phyloP scores from a whole-genome alignment of 2,888 invertebrate genomes.

The Tethea ocularis region DNA sequence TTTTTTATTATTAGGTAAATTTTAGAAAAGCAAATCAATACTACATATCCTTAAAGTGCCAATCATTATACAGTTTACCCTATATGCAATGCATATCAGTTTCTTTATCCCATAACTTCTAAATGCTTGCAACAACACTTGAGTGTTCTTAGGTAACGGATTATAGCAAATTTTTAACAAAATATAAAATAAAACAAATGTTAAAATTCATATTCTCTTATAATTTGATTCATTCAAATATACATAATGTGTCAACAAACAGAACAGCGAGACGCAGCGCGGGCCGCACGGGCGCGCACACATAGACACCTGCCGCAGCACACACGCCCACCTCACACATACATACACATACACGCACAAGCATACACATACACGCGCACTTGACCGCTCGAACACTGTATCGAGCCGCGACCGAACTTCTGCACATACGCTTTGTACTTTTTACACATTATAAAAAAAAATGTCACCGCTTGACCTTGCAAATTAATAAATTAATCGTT shows the following conservation, averaged over 20 bases:
- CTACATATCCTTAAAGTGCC: too few species aligned
- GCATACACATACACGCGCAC: slow-evolving; percentile 39
- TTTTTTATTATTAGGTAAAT: too few species aligned
- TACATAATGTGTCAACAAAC: slow-evolving; percentile 84
- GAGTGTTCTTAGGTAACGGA: too few species aligned
- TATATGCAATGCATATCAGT: too few species aligned
- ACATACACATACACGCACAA: slow-evolving; percentile 35
- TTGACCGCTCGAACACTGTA: slow-evolving; percentile 49
- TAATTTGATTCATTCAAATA: slow-evolving; percentile 84
- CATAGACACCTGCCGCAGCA: slow-evolving; percentile 22
- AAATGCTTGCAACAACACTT: too few species aligned
- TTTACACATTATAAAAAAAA: slow-evolving; percentile 40
- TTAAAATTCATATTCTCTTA: slow-evolving; percentile 82
- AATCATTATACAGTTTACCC: too few species aligned
- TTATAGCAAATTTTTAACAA: too few species aligned
- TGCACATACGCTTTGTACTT: slow-evolving; percentile 82
- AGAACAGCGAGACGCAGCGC: slow-evolving; percentile 78
- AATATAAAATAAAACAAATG: slow-evolving; percentile 40
- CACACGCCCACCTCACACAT: slow-evolving; percentile 39
- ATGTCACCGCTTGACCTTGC: slow-evolving; percentile 42
- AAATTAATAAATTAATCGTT: slow-evolving; percentile 7
- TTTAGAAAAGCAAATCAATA: too few species aligned
- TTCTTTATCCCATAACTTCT: too few species aligned
- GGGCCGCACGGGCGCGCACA: slow-evolving; percentile 54
- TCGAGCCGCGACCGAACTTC: slow-evolving; percentile 74